These are phyloP conservation scores for Otus sunia DNA, from an alignment of 2,113 vertebrate genomes.

Conservation along the genomic window DNA sequence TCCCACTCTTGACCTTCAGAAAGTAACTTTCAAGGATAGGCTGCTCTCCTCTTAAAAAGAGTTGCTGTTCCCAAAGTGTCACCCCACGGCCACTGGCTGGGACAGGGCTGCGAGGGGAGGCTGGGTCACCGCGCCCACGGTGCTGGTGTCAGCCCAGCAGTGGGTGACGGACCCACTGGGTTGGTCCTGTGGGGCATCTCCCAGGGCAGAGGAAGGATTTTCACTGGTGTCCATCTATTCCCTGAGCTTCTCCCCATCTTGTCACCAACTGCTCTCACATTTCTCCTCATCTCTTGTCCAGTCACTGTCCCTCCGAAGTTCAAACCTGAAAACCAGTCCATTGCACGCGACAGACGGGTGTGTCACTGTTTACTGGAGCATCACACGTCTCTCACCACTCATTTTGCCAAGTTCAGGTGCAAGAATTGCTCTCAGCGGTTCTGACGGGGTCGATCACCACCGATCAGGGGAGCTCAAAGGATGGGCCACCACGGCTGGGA, in stretches of 20 bases:
- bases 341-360: neutral
- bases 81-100: neutral
- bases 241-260: neutral
- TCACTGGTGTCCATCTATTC: neutral
- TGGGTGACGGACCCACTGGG: neutral
- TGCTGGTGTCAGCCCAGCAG: neutral
- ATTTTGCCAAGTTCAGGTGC: neutral
- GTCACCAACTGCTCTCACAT: neutral
- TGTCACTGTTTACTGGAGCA: neutral
- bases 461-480: neutral
- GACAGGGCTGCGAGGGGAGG: neutral
- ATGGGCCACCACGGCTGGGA: fast-evolving
- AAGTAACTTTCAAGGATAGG: slow-evolving; percentile 76
- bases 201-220: neutral
- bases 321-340: neutral
- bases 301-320: neutral
- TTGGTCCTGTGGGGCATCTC: neutral
- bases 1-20: slow-evolving; percentile 66
- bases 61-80: neutral
- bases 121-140: neutral
- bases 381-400: neutral
- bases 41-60: neutral
- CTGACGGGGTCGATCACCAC: fast-evolving
- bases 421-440: neutral
- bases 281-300: neutral